Evolutionary conservation across 2,113 vertebrate genomes (phyloP).

Genomic region (Gymnarchus niloticus): DNA sequence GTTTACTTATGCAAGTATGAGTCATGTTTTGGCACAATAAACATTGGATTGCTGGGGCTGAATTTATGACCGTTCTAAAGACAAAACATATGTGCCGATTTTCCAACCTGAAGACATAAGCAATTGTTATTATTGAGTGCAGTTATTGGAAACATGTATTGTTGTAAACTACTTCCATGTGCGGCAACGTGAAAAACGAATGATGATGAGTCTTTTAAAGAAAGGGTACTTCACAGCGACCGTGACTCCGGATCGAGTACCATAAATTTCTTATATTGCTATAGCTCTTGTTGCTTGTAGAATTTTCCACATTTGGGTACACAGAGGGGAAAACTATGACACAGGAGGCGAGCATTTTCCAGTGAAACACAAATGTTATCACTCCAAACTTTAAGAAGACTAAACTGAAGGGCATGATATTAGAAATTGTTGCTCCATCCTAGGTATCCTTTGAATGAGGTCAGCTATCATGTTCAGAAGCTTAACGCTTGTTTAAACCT

Average conservation of each 20-base stretch:
- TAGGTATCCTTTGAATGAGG: not conserved
- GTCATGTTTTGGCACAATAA: slow-evolving; percentile 10
- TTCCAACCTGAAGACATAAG: not conserved
- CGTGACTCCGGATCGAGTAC: too few relatives aligned
- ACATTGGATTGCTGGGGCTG: not conserved
- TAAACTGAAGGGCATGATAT: too few relatives aligned
- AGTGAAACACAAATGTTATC: not conserved
- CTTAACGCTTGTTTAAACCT: not conserved
- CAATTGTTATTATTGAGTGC: not conserved
- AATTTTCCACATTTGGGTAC: not conserved
- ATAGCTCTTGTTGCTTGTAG: not conserved
- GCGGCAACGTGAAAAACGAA: not conserved
- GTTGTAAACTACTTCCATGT: not conserved
- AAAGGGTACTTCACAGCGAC: not conserved
- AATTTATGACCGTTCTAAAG: not conserved
- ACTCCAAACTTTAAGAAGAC: not conserved
- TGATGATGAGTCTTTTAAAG: not conserved
- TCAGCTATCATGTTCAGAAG: not conserved
- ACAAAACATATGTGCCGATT: not conserved
- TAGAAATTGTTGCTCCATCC: not conserved
- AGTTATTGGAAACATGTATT: not conserved
- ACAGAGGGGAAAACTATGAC: not conserved
- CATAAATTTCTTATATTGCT: not conserved
- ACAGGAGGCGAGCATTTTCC: not conserved
- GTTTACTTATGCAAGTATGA: slow-evolving; percentile 13